These are phyloP conservation scores for Caenorhabditis remanei DNA, from an alignment of 1,140 invertebrate species.

Conservation along the genomic window DNA sequence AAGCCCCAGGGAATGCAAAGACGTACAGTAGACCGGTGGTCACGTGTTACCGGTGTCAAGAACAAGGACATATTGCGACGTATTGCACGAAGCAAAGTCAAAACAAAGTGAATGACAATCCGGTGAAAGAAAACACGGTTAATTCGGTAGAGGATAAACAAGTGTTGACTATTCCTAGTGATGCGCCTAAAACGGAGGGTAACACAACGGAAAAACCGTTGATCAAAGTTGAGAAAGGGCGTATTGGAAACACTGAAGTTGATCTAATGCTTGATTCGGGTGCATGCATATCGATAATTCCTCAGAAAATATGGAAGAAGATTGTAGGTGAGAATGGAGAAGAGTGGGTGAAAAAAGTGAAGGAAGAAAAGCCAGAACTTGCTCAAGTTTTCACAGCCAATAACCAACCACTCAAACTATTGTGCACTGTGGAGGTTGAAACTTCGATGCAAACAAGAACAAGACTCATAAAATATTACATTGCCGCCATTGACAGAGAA, in stretches of 20 bases:
- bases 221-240: not conserved
- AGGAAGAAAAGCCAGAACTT: not conserved
- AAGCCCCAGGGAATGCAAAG: not conserved
- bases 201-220: not conserved
- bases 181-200: not conserved
- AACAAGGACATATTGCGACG: not conserved
- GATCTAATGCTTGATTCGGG: not conserved
- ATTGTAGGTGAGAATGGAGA: not conserved
- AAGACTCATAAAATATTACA: not conserved
- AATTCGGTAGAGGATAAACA: not conserved
- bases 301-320: not conserved
- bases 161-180: not conserved
- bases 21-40: not conserved
- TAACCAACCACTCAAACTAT: not conserved
- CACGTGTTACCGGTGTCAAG: not conserved
- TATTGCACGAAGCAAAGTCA: not conserved
- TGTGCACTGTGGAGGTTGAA: not conserved
- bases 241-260: not conserved
- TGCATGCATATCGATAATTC: not conserved
- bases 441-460: not conserved
- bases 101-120: not conserved
- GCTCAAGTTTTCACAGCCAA: not conserved
- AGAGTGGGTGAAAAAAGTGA: not conserved
- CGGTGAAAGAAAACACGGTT: not conserved
- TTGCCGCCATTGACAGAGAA: not conserved